Percentiles rank a stretch among this genome's conserved stretches.
Evolutionary conservation across 2,797 vertebrate species (phyloP).

Genomic region (Sparus aurata): DNA sequence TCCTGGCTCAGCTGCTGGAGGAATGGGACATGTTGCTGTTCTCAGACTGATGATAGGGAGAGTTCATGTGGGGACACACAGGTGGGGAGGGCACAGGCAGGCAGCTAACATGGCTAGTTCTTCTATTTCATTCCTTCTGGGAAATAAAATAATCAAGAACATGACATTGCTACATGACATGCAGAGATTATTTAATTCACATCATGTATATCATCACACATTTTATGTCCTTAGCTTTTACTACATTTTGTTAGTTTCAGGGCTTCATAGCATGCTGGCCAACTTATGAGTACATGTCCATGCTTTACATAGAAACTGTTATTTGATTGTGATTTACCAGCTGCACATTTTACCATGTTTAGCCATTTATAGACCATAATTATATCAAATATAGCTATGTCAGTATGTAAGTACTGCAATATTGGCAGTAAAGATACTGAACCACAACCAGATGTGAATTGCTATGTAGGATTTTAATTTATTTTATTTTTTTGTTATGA

Average conservation of each 20-base stretch:
- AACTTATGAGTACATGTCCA: not conserved
- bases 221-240: not conserved
- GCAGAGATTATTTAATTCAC: not conserved
- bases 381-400: not conserved
- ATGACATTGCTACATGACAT: not conserved
- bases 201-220: not conserved
- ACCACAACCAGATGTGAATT: too few relatives aligned
- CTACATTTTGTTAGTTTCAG: not conserved
- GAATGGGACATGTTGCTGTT: not conserved
- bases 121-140: not conserved
- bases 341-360: too few relatives aligned
- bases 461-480: too few relatives aligned
- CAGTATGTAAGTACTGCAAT: not conserved
- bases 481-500: too few relatives aligned
- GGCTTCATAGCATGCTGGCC: not conserved
- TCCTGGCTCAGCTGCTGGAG: not conserved
- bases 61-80: slow-evolving; percentile 23
- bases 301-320: not conserved
- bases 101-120: not conserved
- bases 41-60: slow-evolving; percentile 3
- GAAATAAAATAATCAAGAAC: not conserved
- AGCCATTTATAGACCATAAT: not conserved
- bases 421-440: too few relatives aligned
- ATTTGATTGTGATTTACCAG: too few relatives aligned
- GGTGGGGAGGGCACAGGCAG: not conserved